These are phyloP conservation scores for Ammodytes dubius DNA, from an alignment of 2,113 vertebrate genomes.

Conservation along the genomic window DNA sequence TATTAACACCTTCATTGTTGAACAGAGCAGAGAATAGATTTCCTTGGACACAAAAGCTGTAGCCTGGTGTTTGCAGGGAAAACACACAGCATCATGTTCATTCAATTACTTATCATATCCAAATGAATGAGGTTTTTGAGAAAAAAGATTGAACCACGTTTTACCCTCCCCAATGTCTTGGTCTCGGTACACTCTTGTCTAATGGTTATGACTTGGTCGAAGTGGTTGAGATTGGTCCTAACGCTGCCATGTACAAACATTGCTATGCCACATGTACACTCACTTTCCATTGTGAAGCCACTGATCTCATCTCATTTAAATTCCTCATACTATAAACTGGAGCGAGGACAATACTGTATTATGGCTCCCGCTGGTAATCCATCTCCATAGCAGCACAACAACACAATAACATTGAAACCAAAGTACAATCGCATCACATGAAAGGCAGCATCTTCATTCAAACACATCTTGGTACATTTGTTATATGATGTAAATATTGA, in stretches of 20 bases:
- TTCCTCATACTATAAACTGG: not conserved
- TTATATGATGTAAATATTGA: not conserved
- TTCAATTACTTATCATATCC: too few relatives aligned
- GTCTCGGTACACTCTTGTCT: too few relatives aligned
- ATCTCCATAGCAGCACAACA: conserved; percentile 51
- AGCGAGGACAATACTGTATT: not conserved
- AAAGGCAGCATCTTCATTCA: not conserved
- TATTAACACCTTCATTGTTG: not conserved
- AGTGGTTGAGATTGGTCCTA: too few relatives aligned
- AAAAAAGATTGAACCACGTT: not conserved
- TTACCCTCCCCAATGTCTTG: too few relatives aligned
- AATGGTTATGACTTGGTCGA: too few relatives aligned
- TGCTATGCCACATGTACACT: not conserved
- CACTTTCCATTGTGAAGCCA: not conserved
- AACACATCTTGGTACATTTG: not conserved
- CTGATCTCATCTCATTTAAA: not conserved
- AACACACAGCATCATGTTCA: not conserved
- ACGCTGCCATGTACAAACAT: not conserved
- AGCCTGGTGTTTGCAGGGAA: not conserved
- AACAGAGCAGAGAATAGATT: conserved; percentile 24
- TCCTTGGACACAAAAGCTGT: not conserved
- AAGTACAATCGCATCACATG: conserved; percentile 1
- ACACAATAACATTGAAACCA: conserved; percentile 25
- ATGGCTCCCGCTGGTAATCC: not conserved
- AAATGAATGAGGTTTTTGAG: not conserved